Evolutionary conservation across 2,113 vertebrate genomes (phyloP).

Genomic region (Pavo muticus): DNA sequence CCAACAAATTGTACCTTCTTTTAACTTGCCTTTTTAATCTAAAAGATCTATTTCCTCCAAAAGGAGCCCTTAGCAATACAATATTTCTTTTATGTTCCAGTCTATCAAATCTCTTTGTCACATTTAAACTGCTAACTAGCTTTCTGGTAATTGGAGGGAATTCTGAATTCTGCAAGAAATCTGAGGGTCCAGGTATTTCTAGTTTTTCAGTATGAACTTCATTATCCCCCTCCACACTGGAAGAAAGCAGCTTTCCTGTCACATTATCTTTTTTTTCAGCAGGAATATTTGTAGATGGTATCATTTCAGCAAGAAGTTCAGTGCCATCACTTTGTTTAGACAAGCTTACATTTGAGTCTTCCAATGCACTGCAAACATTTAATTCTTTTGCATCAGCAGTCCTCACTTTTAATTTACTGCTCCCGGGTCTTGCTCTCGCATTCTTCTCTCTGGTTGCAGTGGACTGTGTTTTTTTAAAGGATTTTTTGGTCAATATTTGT

Average conservation of each 20-base stretch:
- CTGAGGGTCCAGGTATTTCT: constrained; percentile 9
- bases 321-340: background rate
- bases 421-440: constrained; percentile 33
- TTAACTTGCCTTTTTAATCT: constrained; percentile 75
- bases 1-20: constrained; percentile 73
- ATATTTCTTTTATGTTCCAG: constrained; percentile 49
- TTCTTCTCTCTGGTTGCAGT: constrained; percentile 39
- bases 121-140: background rate
- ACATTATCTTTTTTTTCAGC: background rate
- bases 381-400: constrained; percentile 39
- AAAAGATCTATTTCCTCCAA: constrained; percentile 66
- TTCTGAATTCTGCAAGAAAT: constrained; percentile 4
- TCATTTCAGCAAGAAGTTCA: constrained; percentile 53
- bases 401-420: constrained; percentile 47
- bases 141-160: constrained; percentile 8
- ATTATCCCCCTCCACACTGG: background rate
- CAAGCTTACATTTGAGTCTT: constrained; percentile 21
- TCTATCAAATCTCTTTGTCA: constrained; percentile 14
- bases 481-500: constrained; percentile 76
- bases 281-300: background rate
- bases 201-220: constrained; percentile 1
- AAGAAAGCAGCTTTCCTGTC: background rate
- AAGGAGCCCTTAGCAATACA: constrained; percentile 39
- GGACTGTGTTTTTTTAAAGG: constrained; percentile 52
- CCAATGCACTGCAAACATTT: background rate